Percentiles rank a stretch among this genome's conserved stretches.
Evolutionary conservation across 2,888 invertebrate species (phyloP).

Genomic region (Meteorus colon): DNA sequence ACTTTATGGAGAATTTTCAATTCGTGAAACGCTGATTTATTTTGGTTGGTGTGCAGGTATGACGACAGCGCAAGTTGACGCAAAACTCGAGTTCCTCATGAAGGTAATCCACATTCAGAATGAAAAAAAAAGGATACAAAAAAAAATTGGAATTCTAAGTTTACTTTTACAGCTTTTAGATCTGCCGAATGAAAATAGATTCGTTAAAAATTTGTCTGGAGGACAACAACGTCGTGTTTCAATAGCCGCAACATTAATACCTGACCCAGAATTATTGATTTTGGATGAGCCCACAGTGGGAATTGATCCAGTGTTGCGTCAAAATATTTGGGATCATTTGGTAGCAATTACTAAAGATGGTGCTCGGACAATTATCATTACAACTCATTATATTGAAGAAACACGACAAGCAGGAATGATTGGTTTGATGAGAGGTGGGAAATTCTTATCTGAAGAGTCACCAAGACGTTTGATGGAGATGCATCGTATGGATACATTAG

Average conservation of each 20-base stretch:
- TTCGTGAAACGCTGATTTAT: slow-evolving; percentile 87
- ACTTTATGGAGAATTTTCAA: slow-evolving; percentile 85
- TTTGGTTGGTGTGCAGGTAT: slow-evolving; percentile 90
- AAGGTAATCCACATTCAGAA: slow-evolving; percentile 67
- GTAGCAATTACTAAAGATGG: slow-evolving; percentile 85
- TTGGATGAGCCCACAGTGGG: slow-evolving; percentile 96
- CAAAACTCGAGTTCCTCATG: slow-evolving; percentile 83
- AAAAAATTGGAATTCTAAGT: no score
- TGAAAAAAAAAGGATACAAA: no score
- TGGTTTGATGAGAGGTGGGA: slow-evolving; percentile 88
- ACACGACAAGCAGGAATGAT: slow-evolving; percentile 88
- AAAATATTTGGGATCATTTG: slow-evolving; percentile 90
- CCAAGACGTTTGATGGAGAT: slow-evolving; percentile 82
- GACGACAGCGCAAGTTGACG: slow-evolving; percentile 79
- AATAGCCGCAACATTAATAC: slow-evolving; percentile 89
- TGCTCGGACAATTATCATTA: slow-evolving; percentile 87
- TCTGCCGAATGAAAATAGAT: slow-evolving; percentile 76
- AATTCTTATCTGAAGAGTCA: slow-evolving; percentile 88
- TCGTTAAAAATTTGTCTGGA: slow-evolving; percentile 88
- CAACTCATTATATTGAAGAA: slow-evolving; percentile 92
- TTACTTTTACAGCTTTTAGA: slow-evolving; percentile 72
- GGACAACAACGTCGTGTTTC: slow-evolving; percentile 93
- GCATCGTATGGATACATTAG: slow-evolving; percentile 83
- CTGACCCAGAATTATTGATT: slow-evolving; percentile 91
- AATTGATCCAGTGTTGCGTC: slow-evolving; percentile 90